Conservation (phyloP, 2,797 vertebrate genomes). For the Pteronotus mesoamericanus region DNA sequence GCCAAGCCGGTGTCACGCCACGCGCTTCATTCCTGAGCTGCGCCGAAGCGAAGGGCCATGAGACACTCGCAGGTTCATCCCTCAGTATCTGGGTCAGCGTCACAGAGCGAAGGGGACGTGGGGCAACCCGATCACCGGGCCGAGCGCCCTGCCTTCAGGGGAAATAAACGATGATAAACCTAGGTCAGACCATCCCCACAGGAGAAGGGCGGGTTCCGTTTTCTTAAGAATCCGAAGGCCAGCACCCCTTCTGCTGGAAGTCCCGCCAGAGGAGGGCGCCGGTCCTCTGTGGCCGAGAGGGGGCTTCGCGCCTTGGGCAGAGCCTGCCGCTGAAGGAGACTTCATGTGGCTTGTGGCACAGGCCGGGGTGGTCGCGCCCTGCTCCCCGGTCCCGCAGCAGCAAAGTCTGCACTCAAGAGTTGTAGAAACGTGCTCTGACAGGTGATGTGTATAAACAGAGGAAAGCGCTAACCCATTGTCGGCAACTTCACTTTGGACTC, state of each 20-base stretch:
- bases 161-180: neutral
- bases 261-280: neutral
- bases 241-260: neutral
- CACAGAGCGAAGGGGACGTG: neutral
- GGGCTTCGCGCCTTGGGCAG: neutral
- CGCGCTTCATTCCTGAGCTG: neutral
- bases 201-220: neutral
- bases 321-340: neutral
- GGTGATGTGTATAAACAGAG: no score
- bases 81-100: neutral
- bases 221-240: neutral
- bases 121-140: neutral
- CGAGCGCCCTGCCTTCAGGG: neutral
- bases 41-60: neutral
- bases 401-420: no score
- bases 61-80: neutral
- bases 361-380: no score
- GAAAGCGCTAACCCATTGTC: no score
- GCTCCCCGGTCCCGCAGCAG: no score
- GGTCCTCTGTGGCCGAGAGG: neutral
- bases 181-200: no score
- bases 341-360: neutral
- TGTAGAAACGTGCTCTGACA: rapidly evolving
- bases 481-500: neutral
- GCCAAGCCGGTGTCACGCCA: neutral